Conservation (phyloP, 2,797 vertebrate species). For the Mionectes olivaceus region DNA sequence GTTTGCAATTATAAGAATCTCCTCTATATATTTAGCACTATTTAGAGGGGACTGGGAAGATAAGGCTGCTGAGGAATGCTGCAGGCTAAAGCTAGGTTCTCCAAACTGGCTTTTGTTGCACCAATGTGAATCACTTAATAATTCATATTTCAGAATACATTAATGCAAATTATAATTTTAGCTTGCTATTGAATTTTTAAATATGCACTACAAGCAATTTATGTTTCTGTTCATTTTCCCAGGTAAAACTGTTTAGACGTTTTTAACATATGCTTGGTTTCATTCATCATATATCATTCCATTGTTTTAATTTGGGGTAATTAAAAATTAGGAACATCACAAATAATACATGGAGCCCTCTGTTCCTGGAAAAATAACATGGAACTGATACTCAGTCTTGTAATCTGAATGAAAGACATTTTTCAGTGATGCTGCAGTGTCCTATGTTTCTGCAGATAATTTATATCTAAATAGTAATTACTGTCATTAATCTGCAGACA, state of each 20-base stretch:
- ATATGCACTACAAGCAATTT: constrained; percentile 69
- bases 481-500: neutral
- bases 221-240: constrained; percentile 71
- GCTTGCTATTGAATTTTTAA: constrained; percentile 73
- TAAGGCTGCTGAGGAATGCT: constrained; percentile 61
- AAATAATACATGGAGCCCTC: constrained; percentile 63
- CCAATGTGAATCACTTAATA: constrained; percentile 71
- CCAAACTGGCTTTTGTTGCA: constrained; percentile 69
- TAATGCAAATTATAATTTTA: constrained; percentile 76
- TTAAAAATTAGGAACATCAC: constrained; percentile 68
- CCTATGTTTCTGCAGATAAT: neutral
- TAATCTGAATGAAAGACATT: neutral
- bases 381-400: neutral
- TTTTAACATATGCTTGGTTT: constrained; percentile 64
- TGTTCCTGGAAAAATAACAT: constrained; percentile 34
- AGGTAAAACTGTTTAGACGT: constrained; percentile 66
- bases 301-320: constrained; percentile 61
- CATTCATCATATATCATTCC: constrained; percentile 44
- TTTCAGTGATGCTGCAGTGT: neutral
- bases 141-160: constrained; percentile 78
- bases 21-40: constrained; percentile 56
- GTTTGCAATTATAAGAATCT: constrained; percentile 57
- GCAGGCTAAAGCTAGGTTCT: constrained; percentile 58
- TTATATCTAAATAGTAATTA: constrained; percentile 31
- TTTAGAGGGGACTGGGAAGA: constrained; percentile 58